A percentile compares a stretch with the other conserved stretches of the same genome.
These are phyloP conservation scores for Polymixis flavicincta DNA, from an alignment of 2,888 invertebrate species.

Conservation along the genomic window DNA sequence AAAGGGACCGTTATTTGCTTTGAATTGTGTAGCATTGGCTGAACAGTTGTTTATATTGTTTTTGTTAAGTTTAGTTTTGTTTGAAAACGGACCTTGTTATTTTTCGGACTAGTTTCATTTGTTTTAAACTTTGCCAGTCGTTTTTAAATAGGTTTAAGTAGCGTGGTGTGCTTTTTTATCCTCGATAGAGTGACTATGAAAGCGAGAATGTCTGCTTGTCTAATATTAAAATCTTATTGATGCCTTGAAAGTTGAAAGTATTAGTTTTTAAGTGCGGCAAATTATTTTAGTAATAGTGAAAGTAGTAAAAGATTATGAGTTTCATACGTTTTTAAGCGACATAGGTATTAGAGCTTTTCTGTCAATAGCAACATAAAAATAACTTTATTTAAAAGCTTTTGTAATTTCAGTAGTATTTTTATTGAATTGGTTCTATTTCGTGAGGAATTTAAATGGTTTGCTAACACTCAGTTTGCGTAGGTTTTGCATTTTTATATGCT, in stretches of 20 bases:
- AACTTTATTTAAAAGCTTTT: neutral
- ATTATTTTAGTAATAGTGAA: neutral
- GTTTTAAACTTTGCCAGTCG: neutral
- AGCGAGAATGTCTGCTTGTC: no score
- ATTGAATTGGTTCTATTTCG: neutral
- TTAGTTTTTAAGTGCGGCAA: neutral
- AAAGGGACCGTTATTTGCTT: conserved; percentile 19
- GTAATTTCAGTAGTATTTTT: neutral
- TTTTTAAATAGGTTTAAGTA: neutral
- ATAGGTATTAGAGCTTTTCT: neutral
- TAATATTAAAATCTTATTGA: neutral
- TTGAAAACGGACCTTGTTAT: neutral
- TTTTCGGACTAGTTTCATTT: neutral
- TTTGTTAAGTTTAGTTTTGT: neutral
- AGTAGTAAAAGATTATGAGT: neutral
- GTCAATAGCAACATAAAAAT: neutral
- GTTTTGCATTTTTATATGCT: neutral
- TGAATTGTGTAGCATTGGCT: conserved; percentile 11
- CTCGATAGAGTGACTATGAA: neutral
- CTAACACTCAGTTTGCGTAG: neutral
- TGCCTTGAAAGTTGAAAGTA: neutral
- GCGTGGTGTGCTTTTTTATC: no score
- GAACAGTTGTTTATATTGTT: neutral
- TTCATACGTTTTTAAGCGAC: no score
- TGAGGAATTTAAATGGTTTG: neutral